Evolutionary conservation across 2,888 invertebrate genomes (phyloP).

Genomic region (Nomada hirtipes): DNA sequence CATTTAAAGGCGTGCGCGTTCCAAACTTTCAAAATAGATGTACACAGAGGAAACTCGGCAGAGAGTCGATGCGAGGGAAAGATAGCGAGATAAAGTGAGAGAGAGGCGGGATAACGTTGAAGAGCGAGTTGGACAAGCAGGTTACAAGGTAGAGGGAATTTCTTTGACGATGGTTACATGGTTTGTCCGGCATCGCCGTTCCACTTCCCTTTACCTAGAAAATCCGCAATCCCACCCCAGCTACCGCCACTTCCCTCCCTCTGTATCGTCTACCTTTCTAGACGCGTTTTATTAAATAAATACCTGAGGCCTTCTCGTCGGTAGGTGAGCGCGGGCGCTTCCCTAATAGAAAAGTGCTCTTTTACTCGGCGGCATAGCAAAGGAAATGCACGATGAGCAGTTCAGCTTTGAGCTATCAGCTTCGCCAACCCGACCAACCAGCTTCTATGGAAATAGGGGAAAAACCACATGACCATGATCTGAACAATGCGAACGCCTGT

Average conservation of each 20-base stretch:
- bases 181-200: conserved; percentile 49
- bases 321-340: conserved; percentile 48
- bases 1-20: conserved; percentile 31
- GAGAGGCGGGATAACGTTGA: not conserved
- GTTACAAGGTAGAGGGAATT: conserved; percentile 48
- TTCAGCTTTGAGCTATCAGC: conserved; percentile 61
- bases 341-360: conserved; percentile 68
- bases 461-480: conserved; percentile 38
- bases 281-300: conserved; percentile 78
- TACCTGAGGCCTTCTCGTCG: conserved; percentile 71
- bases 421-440: conserved; percentile 25
- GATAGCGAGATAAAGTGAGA: no score
- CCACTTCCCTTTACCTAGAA: conserved; percentile 47
- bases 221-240: conserved; percentile 30
- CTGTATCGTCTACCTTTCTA: conserved; percentile 60
- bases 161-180: conserved; percentile 53
- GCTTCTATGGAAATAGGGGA: conserved; percentile 16
- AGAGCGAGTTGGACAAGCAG: conserved; percentile 32
- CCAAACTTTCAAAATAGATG: conserved; percentile 23
- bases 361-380: conserved; percentile 60
- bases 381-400: conserved; percentile 66
- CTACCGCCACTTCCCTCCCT: not conserved
- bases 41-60: not conserved
- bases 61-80: not conserved
- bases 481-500: conserved; percentile 32